Conservation (phyloP, 1,140 invertebrate genomes). For the Camponotus pennsylvanicus region DNA sequence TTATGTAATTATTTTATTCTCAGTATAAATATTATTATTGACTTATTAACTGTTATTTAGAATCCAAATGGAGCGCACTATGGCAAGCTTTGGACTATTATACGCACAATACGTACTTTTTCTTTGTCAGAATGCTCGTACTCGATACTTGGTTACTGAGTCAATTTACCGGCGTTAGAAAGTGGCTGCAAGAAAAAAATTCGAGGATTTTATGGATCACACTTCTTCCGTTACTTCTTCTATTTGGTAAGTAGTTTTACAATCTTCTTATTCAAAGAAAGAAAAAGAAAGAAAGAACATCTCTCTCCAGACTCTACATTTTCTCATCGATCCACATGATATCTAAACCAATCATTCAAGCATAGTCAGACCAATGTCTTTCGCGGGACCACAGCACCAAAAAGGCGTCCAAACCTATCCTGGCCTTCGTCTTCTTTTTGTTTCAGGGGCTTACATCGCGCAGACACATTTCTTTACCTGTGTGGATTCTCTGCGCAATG, state of each 20-base stretch:
- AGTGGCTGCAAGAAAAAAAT: slow-evolving; percentile 69
- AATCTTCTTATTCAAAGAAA: slow-evolving; percentile 21
- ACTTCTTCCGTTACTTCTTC: slow-evolving; percentile 77
- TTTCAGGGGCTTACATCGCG: slow-evolving; percentile 85
- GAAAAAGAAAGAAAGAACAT: slow-evolving; percentile 21
- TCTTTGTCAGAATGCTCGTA: slow-evolving; percentile 78
- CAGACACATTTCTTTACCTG: slow-evolving; percentile 81
- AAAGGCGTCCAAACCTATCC: slow-evolving; percentile 76
- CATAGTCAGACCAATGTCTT: slow-evolving; percentile 54
- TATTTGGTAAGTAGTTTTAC: slow-evolving; percentile 78
- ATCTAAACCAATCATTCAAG: slow-evolving; percentile 23
- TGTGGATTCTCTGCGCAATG: slow-evolving; percentile 83
- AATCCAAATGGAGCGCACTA: slow-evolving; percentile 76
- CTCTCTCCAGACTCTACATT: neutral
- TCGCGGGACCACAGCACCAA: slow-evolving; percentile 53
- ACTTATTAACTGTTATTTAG: slow-evolving; percentile 68
- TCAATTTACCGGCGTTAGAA: slow-evolving; percentile 73
- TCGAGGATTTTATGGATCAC: slow-evolving; percentile 79
- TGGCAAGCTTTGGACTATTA: slow-evolving; percentile 69
- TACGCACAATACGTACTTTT: slow-evolving; percentile 79
- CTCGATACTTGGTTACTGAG: slow-evolving; percentile 83
- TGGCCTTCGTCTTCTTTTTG: slow-evolving; percentile 83
- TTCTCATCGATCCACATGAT: slow-evolving; percentile 53
- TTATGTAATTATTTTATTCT: neutral
- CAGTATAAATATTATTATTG: slow-evolving; percentile 26